Percentiles rank a stretch among this genome's conserved stretches.
phyloP scores from a whole-genome alignment of 2,888 invertebrate species.

The Perithous albicinctus region DNA sequence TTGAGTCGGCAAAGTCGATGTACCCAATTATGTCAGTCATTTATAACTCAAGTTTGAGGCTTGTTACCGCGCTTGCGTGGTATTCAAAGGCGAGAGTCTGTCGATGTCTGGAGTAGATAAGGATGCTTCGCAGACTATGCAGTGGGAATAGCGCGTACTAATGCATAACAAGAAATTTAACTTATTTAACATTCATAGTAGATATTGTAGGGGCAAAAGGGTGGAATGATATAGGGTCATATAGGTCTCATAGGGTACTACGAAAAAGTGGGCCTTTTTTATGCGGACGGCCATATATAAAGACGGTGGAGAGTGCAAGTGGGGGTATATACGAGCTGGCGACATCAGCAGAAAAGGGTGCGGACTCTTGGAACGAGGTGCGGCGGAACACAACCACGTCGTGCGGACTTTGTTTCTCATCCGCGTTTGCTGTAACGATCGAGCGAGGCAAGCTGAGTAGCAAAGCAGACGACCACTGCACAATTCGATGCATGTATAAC shows the following conservation, averaged over 20 bases:
- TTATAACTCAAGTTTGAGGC: slow-evolving; percentile 67
- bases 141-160: slow-evolving; percentile 51
- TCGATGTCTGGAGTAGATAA: slow-evolving; percentile 78
- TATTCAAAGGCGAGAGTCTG: slow-evolving; percentile 53
- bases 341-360: slow-evolving; percentile 54
- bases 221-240: not conserved
- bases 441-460: slow-evolving; percentile 41
- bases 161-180: slow-evolving; percentile 72
- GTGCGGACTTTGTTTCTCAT: slow-evolving; percentile 64
- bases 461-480: slow-evolving; percentile 42
- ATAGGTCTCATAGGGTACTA: too few species aligned
- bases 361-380: slow-evolving; percentile 60
- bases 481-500: slow-evolving; percentile 32
- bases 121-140: slow-evolving; percentile 29
- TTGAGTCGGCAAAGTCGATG: slow-evolving; percentile 56
- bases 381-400: slow-evolving; percentile 47
- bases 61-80: slow-evolving; percentile 71
- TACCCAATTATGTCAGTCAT: slow-evolving; percentile 67
- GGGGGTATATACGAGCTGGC: slow-evolving; percentile 9
- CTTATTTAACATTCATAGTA: slow-evolving; percentile 62
- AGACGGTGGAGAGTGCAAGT: slow-evolving; percentile 19
- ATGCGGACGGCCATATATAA: not conserved
- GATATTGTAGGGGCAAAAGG: not conserved
- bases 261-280: too few species aligned
- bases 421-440: slow-evolving; percentile 61